Percentiles rank a stretch among this genome's conserved stretches.
These are phyloP conservation scores for Zaprionus ornatus DNA, from an alignment of 1,140 invertebrate species.

Conservation along the genomic window DNA sequence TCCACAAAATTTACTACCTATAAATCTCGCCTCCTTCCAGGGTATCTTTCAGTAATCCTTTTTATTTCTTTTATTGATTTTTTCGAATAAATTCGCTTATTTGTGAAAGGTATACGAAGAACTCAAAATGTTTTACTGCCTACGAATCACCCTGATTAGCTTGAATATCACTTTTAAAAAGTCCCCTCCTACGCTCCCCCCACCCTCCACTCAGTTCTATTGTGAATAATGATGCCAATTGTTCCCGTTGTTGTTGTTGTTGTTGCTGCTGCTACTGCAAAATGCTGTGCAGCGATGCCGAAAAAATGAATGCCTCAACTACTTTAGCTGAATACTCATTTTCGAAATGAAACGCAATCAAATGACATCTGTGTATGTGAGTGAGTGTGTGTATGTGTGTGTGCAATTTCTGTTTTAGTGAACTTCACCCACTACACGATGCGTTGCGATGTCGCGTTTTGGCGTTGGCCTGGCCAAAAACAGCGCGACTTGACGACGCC, in stretches of 20 bases:
- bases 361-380: slow-evolving; percentile 15
- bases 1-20: too few relatives aligned
- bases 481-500: slow-evolving; percentile 39
- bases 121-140: background rate
- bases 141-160: background rate
- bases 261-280: slow-evolving; percentile 40
- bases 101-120: background rate
- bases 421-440: background rate
- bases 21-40: background rate
- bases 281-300: slow-evolving; percentile 57
- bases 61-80: background rate
- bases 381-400: background rate
- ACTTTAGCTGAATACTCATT: slow-evolving; percentile 53
- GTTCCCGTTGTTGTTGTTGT: slow-evolving; percentile 9
- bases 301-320: slow-evolving; percentile 54
- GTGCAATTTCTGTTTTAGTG: slow-evolving; percentile 1
- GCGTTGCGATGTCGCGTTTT: slow-evolving; percentile 19
- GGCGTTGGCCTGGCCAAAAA: slow-evolving; percentile 49
- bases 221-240: slow-evolving; percentile 38
- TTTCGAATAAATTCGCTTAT: background rate
- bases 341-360: slow-evolving; percentile 13
- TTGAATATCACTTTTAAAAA: background rate
- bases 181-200: background rate
- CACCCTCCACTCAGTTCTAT: background rate
- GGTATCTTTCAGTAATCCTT: background rate